Base-by-base conservation (phyloP, 2,113 vertebrate genomes). In the Chelonoidis abingdonii region DNA sequence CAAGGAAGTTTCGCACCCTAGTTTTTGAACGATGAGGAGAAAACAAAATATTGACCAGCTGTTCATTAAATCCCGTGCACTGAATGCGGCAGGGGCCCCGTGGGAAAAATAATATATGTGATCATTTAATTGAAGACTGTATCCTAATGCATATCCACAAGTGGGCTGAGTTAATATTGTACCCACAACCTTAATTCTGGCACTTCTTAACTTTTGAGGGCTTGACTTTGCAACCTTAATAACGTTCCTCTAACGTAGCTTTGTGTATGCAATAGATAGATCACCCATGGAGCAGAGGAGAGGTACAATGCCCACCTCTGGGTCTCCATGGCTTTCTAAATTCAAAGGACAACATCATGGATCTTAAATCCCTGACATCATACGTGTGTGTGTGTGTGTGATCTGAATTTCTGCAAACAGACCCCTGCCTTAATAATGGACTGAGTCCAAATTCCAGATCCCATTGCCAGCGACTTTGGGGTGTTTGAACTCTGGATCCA, bases 401-500 rank as follows among this genome's bases (percentile, higher is more conserved):
- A 49, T 6, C 27, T 14, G 21, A 3, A 0, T n/a, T 41, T 44
- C 13, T 76, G 38, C 22, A 47, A 25, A 76, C 12, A 24, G 24
- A 21, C 10, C 44, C 5, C 38, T 17, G 49, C 29, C 27, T 49
- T 41, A 49, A 11, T 10, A 50, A 35, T 9, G 17, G 9, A 7
- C 56, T 0, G 16, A 22, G 17, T 24, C 49, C 27, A 22, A 5
- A 3, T 3, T 76, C 41, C 75, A 4, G 52, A 14, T 4, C 56
- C 11, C 2, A n/a, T 29, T n/a, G 75, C 8, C 8, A 17, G 7
- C 0, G 22, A 47, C 9, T 41, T 31, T 38, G 56, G 16, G 54
- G 4, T 1, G 56, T 14, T 16, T 38, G 75, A 44, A 72, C 49
- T 21, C 19, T 2, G 0, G 24, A 29, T 27, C 47, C 1, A 54